These are phyloP conservation scores for Pardosa pseudoannulata DNA, from an alignment of 2,888 invertebrate species.

Conservation along the genomic window DNA sequence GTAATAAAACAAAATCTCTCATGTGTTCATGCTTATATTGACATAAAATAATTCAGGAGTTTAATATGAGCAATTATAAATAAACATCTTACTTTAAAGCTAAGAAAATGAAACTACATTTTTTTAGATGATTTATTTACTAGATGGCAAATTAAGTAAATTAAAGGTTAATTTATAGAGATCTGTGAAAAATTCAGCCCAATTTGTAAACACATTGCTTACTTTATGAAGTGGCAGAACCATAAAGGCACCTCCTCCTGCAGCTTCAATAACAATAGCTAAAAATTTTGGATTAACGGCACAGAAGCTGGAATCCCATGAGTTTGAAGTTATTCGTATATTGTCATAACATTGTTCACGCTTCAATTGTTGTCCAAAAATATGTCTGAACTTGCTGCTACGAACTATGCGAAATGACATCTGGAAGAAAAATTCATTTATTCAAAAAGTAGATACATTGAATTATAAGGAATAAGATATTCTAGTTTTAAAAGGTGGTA, in stretches of 20 bases:
- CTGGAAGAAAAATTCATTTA: constrained; percentile 41
- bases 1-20: too few relatives aligned
- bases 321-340: constrained; percentile 93
- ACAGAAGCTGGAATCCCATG: constrained; percentile 96
- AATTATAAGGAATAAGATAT: too few relatives aligned
- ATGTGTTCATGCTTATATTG: too few relatives aligned
- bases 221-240: constrained; percentile 93
- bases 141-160: too few relatives aligned
- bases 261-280: constrained; percentile 92
- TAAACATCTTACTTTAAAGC: too few relatives aligned
- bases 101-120: too few relatives aligned
- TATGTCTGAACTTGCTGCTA: constrained; percentile 96
- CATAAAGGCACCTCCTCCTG: constrained; percentile 95
- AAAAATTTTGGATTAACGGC: constrained; percentile 97
- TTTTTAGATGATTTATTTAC: too few relatives aligned
- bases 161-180: too few relatives aligned
- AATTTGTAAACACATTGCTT: constrained; percentile 77
- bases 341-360: constrained; percentile 94
- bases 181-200: too few relatives aligned
- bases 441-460: not conserved
- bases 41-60: too few relatives aligned
- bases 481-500: too few relatives aligned
- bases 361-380: constrained; percentile 93
- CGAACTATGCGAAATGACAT: constrained; percentile 88
- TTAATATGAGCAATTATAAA: too few relatives aligned